Evolutionary conservation across 2,888 invertebrate species (phyloP), one percentile per base, ranked within the genome.

Genomic region (Melolontha melolontha): DNA sequence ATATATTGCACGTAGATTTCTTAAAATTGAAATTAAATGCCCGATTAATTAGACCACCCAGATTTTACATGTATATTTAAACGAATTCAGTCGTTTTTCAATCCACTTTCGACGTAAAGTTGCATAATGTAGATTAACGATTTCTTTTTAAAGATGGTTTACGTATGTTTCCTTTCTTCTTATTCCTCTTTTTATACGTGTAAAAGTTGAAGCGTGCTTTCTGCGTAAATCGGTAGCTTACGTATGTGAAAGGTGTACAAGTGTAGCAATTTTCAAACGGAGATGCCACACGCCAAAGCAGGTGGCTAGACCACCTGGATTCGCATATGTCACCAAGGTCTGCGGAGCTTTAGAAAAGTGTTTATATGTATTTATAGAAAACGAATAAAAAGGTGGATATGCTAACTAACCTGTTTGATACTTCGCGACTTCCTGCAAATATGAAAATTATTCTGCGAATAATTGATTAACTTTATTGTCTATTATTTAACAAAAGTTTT

Each of bases 301-400:
- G 75, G 72, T 74, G 75, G 66, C 70, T 68, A 69, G 74, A 73
- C 74, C 75, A 75, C 75, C 75, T 75, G 75, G 74, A 72, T 73
- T 70, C 71, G 74, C 74, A 75, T 74, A 74, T 75, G 75, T 72
- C 73, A 73, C 74, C 70, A 67, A 69, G 69, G 66, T 64, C 57
- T 54, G 34, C 29, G 17, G 22, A 49, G 49, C 49, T 49, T 49
- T 49, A 1, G 49, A 49, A 49, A 22, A 49, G 49, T 22, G 10
- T n/a, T 16, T 11, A 17, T 14, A 34, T 1, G 14, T 14, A 12
- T n/a, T 4, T 17, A 51, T 51, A 34, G n/a, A 52, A 14, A 52
- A 27, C 29, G 34, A 51, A 29, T 2, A 51, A 51, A 12, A 52
- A 52, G 51, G 51, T 52, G 29, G 6, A 52, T 52, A 14, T 52